These are phyloP conservation scores for Bombus fervidus DNA, from an alignment of 1,140 invertebrate genomes.

Conservation along the genomic window DNA sequence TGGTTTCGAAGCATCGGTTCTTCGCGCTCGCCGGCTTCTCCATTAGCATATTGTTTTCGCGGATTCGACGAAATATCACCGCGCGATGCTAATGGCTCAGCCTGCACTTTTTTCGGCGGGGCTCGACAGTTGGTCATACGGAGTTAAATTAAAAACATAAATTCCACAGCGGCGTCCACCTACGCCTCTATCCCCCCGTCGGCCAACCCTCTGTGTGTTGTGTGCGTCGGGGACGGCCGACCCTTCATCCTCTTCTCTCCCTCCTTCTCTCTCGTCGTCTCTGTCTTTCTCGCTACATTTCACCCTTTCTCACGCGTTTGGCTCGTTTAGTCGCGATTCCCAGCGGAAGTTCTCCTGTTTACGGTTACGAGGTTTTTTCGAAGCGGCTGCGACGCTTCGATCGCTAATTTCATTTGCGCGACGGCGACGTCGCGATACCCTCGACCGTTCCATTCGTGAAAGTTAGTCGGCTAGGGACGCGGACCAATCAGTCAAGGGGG, in stretches of 20 bases:
- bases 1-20: slow-evolving; percentile 55
- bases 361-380: slow-evolving; percentile 58
- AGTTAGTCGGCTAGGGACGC: slow-evolving; percentile 17
- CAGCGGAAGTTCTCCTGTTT: slow-evolving; percentile 67
- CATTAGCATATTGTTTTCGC: slow-evolving; percentile 82
- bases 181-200: slow-evolving; percentile 17
- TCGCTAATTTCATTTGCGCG: slow-evolving; percentile 65
- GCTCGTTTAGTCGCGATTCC: slow-evolving; percentile 67
- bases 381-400: slow-evolving; percentile 45
- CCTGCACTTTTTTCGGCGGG: slow-evolving; percentile 69
- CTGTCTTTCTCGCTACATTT: neutral
- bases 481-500: slow-evolving; percentile 17
- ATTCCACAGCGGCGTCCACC: slow-evolving; percentile 70
- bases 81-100: slow-evolving; percentile 77
- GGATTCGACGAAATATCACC: slow-evolving; percentile 80
- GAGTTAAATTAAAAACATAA: slow-evolving; percentile 83
- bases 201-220: neutral
- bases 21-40: slow-evolving; percentile 65
- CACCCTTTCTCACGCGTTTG: slow-evolving; percentile 46
- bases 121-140: slow-evolving; percentile 80
- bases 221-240: neutral
- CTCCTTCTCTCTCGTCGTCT: slow-evolving; percentile 17
- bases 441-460: slow-evolving; percentile 18
- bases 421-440: slow-evolving; percentile 35
- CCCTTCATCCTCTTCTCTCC: slow-evolving; percentile 39